Evolutionary conservation across 2,888 invertebrate genomes (phyloP).

Genomic region (Sylvicola cinctus): DNA sequence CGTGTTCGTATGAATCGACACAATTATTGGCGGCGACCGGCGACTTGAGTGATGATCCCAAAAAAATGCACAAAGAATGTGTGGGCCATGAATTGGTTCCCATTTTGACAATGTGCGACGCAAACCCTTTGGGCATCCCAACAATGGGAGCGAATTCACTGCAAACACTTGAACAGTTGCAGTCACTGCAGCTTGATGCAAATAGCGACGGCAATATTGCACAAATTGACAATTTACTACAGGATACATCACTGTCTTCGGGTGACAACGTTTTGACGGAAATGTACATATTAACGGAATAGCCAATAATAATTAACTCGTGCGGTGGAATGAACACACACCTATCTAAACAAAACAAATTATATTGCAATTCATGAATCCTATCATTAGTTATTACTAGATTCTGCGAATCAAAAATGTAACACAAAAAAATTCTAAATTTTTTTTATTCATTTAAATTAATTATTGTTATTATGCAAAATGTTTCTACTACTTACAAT

Average conservation of each 20-base stretch:
- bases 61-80: too few species aligned
- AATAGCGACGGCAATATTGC: conserved; percentile 5
- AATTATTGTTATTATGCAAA: too few species aligned
- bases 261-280: conserved; percentile 23
- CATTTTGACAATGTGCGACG: conserved; percentile 17
- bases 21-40: conserved; percentile 10
- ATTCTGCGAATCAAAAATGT: too few species aligned
- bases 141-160: conserved; percentile 10
- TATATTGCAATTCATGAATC: too few species aligned
- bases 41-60: too few species aligned
- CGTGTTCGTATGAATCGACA: conserved; percentile 24
- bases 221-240: conserved; percentile 8
- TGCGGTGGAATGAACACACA: too few species aligned
- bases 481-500: too few species aligned
- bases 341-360: too few species aligned
- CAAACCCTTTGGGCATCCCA: conserved; percentile 8
- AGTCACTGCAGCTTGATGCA: too few species aligned
- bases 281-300: conserved; percentile 33
- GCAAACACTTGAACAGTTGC: conserved; percentile 6
- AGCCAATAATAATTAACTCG: conserved; percentile 33
- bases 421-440: too few species aligned
- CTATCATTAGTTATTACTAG: too few species aligned
- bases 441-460: too few species aligned
- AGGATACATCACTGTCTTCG: conserved; percentile 5
- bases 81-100: conserved; percentile 23